phyloP scores from a whole-genome alignment of 2,113 vertebrate genomes.

The Alligator mississippiensis region DNA sequence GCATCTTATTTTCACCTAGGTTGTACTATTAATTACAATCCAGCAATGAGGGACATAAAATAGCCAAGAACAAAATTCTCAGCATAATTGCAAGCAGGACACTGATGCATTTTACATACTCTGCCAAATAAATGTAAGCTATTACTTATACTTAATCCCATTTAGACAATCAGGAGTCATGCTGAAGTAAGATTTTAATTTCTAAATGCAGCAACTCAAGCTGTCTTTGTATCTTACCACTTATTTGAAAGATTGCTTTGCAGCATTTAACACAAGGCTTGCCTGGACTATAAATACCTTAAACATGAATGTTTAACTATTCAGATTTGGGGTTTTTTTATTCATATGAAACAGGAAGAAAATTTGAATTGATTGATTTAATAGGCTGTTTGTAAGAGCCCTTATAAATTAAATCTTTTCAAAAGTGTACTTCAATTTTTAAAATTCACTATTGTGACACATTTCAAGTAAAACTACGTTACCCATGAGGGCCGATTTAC shows the following conservation, averaged over 20 bases:
- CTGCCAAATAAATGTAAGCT: background rate
- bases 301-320: background rate
- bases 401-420: conserved; percentile 5
- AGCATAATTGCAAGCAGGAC: background rate
- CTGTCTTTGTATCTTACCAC: conserved; percentile 6
- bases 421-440: background rate
- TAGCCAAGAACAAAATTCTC: conserved; percentile 19
- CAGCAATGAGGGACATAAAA: conserved; percentile 5
- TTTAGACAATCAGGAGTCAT: background rate
- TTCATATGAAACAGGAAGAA: background rate
- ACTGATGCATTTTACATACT: background rate
- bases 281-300: background rate
- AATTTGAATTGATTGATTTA: background rate
- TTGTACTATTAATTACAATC: conserved; percentile 20
- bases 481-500: conserved; percentile 27
- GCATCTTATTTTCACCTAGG: conserved; percentile 41
- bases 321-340: background rate
- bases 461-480: conserved; percentile 31
- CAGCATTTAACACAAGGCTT: conserved; percentile 36
- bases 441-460: background rate
- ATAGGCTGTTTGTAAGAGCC: background rate
- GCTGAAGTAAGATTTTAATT: background rate
- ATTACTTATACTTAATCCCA: background rate
- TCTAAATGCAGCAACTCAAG: background rate
- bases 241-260: conserved; percentile 31